phyloP scores from a whole-genome alignment of 1,140 invertebrate species.

The Globodera rostochiensis region DNA sequence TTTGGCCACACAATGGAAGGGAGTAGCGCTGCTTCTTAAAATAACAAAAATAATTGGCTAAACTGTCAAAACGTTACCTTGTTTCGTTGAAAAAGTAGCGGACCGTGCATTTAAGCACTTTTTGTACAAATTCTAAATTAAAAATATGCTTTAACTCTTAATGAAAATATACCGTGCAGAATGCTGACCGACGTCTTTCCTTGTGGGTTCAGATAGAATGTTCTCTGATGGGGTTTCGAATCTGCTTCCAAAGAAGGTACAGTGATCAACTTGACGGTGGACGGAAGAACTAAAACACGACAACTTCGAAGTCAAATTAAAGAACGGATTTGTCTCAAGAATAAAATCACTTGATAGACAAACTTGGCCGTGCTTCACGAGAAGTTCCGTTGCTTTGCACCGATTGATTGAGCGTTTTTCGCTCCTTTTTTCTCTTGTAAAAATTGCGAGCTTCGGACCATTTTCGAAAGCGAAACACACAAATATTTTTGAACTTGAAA shows the following conservation, averaged over 20 bases:
- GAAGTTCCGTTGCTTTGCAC: neutral
- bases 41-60: constrained; percentile 1
- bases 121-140: constrained; percentile 52
- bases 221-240: constrained; percentile 40
- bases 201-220: constrained; percentile 49
- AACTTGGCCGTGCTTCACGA: constrained; percentile 23
- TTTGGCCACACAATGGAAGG: constrained; percentile 44
- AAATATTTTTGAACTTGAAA: constrained; percentile 55
- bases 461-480: constrained; percentile 49
- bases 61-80: constrained; percentile 29
- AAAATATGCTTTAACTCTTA: neutral
- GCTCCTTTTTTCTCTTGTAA: constrained; percentile 33
- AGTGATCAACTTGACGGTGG: constrained; percentile 48
- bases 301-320: neutral
- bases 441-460: constrained; percentile 51
- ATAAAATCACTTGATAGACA: neutral
- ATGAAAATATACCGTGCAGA: constrained; percentile 37
- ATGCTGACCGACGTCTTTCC: constrained; percentile 55
- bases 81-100: constrained; percentile 43
- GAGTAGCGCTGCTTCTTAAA: constrained; percentile 44
- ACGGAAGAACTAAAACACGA: constrained; percentile 44
- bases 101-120: constrained; percentile 51
- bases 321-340: neutral
- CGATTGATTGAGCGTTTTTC: constrained; percentile 5
- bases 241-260: constrained; percentile 46